phyloP scores from a whole-genome alignment of 2,888 invertebrate species.

The Lepidonotus clava region DNA sequence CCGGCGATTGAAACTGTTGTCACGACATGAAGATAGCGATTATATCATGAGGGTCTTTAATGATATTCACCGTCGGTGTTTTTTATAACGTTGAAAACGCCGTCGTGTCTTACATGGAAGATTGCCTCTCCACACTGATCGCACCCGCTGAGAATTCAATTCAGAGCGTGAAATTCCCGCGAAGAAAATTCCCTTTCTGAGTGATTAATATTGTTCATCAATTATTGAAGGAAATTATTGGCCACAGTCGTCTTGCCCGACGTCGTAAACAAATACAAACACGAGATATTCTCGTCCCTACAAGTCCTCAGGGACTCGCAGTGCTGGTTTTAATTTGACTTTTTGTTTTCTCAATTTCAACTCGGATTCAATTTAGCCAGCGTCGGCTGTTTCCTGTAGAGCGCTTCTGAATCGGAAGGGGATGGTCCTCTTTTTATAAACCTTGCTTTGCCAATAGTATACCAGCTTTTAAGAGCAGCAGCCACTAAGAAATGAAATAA shows the following conservation, averaged over 20 bases:
- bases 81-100: too few species aligned
- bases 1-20: neutral
- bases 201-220: slow-evolving; percentile 53
- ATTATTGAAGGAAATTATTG: slow-evolving; percentile 45
- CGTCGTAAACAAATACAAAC: slow-evolving; percentile 49
- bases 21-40: neutral
- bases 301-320: neutral
- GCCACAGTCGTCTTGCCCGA: neutral
- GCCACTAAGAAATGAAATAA: too few species aligned
- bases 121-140: neutral
- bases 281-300: slow-evolving; percentile 48
- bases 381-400: slow-evolving; percentile 13
- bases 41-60: neutral
- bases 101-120: neutral
- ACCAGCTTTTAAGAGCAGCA: neutral
- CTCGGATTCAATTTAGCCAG: slow-evolving; percentile 47
- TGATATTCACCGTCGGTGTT: too few species aligned
- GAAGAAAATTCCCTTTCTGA: slow-evolving; percentile 37
- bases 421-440: neutral
- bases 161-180: slow-evolving; percentile 12
- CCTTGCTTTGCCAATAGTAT: neutral
- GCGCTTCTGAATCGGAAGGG: neutral
- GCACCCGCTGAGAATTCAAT: neutral
- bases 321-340: slow-evolving; percentile 53
- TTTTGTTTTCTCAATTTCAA: slow-evolving; percentile 48